These are phyloP conservation scores for Rhagologus leucostigma DNA, from an alignment of 2,113 vertebrate genomes.

Conservation along the genomic window DNA sequence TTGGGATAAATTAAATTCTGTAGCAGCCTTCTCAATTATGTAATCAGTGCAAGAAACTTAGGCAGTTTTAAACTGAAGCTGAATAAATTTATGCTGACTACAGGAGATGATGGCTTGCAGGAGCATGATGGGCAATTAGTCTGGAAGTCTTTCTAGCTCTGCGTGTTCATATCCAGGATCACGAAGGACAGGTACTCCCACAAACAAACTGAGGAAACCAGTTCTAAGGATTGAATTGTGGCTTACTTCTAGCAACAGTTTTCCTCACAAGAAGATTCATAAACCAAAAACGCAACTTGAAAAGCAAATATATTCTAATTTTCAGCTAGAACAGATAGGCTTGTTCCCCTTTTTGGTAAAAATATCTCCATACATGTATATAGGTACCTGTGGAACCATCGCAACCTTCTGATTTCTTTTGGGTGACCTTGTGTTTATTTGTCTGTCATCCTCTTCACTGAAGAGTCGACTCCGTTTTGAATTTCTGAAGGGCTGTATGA, in stretches of 20 bases:
- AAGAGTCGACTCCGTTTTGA: constrained; percentile 93
- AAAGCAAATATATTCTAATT: not conserved
- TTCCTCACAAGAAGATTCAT: constrained; percentile 12
- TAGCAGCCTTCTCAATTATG: not conserved
- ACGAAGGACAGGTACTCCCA: not conserved
- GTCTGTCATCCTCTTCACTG: constrained; percentile 89
- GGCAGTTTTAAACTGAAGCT: not conserved
- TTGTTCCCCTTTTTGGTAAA: not conserved
- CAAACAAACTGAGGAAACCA: not conserved
- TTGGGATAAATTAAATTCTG: not conserved
- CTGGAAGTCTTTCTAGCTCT: not conserved
- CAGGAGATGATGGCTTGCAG: not conserved
- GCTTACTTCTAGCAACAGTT: not conserved
- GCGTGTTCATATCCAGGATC: not conserved
- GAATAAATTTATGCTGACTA: not conserved
- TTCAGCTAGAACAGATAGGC: not conserved
- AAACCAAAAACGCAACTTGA: not conserved
- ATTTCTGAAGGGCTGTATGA: constrained; percentile 86
- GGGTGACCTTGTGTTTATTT: constrained; percentile 86
- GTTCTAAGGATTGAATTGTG: not conserved
- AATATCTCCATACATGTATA: not conserved
- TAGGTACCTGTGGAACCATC: constrained; percentile 86
- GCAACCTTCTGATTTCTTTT: constrained; percentile 91
- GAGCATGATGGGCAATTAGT: not conserved
- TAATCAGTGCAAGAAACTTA: not conserved